Conservation (phyloP, 1,140 invertebrate genomes). For the Chironomus striatipennis region DNA sequence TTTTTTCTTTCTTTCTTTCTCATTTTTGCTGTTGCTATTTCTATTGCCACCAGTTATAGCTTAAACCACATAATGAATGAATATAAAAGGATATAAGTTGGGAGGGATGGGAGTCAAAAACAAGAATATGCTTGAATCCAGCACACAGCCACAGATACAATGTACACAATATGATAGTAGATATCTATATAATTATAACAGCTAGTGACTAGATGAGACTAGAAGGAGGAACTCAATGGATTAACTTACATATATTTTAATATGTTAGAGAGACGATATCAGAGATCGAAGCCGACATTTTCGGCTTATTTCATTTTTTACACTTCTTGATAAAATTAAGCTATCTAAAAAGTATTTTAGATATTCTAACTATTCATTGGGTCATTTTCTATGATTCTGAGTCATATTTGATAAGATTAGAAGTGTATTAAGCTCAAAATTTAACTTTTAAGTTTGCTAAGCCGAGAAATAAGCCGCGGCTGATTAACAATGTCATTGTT, state of each 20-base stretch:
- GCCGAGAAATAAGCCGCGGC: too few species aligned
- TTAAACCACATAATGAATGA: conserved; percentile 11
- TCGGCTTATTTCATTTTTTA: too few species aligned
- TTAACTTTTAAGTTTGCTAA: too few species aligned
- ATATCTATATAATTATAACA: neutral
- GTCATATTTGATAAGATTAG: too few species aligned
- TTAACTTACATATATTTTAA: neutral
- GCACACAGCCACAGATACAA: neutral
- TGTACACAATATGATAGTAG: neutral
- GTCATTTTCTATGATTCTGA: too few species aligned
- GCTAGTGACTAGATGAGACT: neutral
- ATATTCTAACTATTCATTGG: too few species aligned
- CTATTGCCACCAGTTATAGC: neutral
- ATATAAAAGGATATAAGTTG: neutral
- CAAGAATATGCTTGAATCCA: neutral
- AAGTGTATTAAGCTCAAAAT: too few species aligned
- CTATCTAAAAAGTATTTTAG: too few species aligned
- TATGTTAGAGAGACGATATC: neutral
- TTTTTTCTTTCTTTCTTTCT: neutral
- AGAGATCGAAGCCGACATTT: too few species aligned
- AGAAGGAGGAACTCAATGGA: neutral
- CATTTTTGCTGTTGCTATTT: neutral
- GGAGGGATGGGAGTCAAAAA: too few species aligned
- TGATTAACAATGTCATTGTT: too few species aligned
- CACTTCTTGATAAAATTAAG: too few species aligned